These are phyloP conservation scores for Hermodice carunculata DNA, from an alignment of 2,888 invertebrate genomes.

Conservation along the genomic window DNA sequence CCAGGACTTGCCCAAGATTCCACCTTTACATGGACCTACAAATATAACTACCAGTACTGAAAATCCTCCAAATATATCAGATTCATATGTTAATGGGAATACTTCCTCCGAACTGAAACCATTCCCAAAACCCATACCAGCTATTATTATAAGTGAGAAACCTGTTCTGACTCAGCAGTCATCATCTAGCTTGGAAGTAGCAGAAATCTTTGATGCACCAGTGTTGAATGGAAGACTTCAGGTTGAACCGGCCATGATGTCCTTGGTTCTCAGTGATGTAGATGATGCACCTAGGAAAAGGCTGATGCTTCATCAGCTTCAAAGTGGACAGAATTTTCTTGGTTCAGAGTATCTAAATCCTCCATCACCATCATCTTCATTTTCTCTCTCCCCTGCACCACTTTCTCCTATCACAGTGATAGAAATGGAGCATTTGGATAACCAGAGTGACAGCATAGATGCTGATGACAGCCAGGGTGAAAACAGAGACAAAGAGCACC, in stretches of 20 bases:
- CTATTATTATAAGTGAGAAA: constrained; percentile 7
- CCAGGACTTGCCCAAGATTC: not conserved
- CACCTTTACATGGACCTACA: no score
- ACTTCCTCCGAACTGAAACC: no score
- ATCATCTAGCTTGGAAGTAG: constrained; percentile 10
- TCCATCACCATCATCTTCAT: constrained; percentile 4
- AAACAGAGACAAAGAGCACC: not conserved
- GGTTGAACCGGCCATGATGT: constrained; percentile 49
- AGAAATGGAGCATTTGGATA: constrained; percentile 57
- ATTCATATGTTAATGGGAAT: no score
- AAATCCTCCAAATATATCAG: no score
- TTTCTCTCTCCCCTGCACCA: constrained; percentile 23
- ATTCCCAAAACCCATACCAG: constrained; percentile 1
- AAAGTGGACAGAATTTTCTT: no score
- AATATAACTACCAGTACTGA: no score
- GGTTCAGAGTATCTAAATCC: no score
- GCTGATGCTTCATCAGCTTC: no score
- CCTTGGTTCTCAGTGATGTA: constrained; percentile 47
- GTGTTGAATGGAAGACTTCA: not conserved
- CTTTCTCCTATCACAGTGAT: constrained; percentile 60
- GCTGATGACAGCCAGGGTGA: not conserved
- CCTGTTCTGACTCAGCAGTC: constrained; percentile 1
- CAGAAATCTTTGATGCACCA: constrained; percentile 6
- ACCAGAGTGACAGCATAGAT: constrained; percentile 58
- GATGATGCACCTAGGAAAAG: no score